A percentile compares a stretch with the other conserved stretches of the same genome.
phyloP scores from a whole-genome alignment of 2,888 invertebrate genomes.

The Melanostoma scalare region DNA sequence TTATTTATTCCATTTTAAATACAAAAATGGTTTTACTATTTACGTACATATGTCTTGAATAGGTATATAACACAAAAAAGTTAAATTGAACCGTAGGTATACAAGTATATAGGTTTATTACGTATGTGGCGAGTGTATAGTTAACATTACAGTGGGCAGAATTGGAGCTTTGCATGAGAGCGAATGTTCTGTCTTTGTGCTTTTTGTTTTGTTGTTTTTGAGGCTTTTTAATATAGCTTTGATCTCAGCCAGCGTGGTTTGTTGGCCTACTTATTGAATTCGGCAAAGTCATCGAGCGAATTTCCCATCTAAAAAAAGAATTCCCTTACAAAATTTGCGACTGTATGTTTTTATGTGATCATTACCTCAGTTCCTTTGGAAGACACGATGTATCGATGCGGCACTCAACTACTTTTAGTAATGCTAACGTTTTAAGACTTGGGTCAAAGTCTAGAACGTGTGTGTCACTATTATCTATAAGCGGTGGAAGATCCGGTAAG shows the following conservation, averaged over 20 bases:
- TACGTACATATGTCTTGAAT: slow-evolving; percentile 20
- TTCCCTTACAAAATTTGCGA: not conserved
- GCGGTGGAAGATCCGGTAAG: slow-evolving; percentile 57
- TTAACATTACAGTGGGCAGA: slow-evolving; percentile 49
- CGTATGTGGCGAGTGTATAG: slow-evolving; percentile 55
- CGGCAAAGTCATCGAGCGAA: slow-evolving; percentile 87
- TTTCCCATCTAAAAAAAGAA: slow-evolving; percentile 84
- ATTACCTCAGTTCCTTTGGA: slow-evolving; percentile 86
- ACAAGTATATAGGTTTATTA: slow-evolving; percentile 7
- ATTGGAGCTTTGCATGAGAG: slow-evolving; percentile 47
- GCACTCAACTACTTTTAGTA: slow-evolving; percentile 86
- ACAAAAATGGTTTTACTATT: slow-evolving; percentile 17
- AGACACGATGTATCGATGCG: slow-evolving; percentile 85
- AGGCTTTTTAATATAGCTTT: not conserved
- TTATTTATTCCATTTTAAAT: not conserved
- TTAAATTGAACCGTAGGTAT: slow-evolving; percentile 41
- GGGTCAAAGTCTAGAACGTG: slow-evolving; percentile 91
- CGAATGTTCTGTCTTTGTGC: slow-evolving; percentile 51
- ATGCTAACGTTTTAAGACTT: slow-evolving; percentile 88
- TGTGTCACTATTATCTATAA: slow-evolving; percentile 92
- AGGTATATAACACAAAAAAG: slow-evolving; percentile 16
- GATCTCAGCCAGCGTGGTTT: slow-evolving; percentile 79
- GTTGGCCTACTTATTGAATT: slow-evolving; percentile 86
- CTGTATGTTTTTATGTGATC: slow-evolving; percentile 8
- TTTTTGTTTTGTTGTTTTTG: slow-evolving; percentile 6